Conservation (phyloP, 2,888 invertebrate species). For the Ormyrus thymus region DNA sequence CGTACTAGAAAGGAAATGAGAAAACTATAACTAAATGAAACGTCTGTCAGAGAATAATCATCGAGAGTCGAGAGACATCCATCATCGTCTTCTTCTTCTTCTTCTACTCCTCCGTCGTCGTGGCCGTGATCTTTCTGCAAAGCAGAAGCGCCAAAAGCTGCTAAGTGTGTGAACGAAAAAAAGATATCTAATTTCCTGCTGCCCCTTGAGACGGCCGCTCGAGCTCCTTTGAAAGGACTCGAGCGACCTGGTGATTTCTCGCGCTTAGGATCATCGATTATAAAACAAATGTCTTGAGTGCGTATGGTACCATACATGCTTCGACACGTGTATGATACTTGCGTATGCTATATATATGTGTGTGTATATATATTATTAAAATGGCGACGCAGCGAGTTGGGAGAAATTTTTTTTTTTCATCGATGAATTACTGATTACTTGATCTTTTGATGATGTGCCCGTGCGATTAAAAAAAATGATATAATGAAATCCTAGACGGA, state of each 20-base stretch:
- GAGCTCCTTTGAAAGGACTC: slow-evolving; percentile 55
- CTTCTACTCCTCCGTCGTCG: slow-evolving; percentile 55
- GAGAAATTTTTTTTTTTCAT: slow-evolving; percentile 53
- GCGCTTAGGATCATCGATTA: slow-evolving; percentile 46
- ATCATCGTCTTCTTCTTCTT: slow-evolving; percentile 55
- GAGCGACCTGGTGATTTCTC: slow-evolving; percentile 44
- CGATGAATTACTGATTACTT: slow-evolving; percentile 54
- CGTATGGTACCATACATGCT: slow-evolving; percentile 30
- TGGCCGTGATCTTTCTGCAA: slow-evolving; percentile 56
- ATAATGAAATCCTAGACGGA: slow-evolving; percentile 53
- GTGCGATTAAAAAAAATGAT: slow-evolving; percentile 43
- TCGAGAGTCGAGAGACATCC: slow-evolving; percentile 52
- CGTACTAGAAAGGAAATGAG: slow-evolving; percentile 47
- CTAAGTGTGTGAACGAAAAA: slow-evolving; percentile 50
- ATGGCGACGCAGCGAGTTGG: slow-evolving; percentile 54
- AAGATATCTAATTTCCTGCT: slow-evolving; percentile 54
- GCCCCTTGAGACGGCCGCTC: slow-evolving; percentile 36
- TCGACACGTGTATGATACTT: slow-evolving; percentile 34
- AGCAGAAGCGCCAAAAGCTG: slow-evolving; percentile 53
- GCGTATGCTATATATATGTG: slow-evolving; percentile 33
- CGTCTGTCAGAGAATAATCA: slow-evolving; percentile 64
- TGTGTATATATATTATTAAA: slow-evolving; percentile 44
- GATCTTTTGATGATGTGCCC: slow-evolving; percentile 53
- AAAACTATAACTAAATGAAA: slow-evolving; percentile 52
- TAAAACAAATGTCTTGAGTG: slow-evolving; percentile 29